Evolutionary conservation across 1,140 invertebrate genomes (phyloP), one percentile per base, ranked within the genome.

Genomic region (Eufriesea mexicana): DNA sequence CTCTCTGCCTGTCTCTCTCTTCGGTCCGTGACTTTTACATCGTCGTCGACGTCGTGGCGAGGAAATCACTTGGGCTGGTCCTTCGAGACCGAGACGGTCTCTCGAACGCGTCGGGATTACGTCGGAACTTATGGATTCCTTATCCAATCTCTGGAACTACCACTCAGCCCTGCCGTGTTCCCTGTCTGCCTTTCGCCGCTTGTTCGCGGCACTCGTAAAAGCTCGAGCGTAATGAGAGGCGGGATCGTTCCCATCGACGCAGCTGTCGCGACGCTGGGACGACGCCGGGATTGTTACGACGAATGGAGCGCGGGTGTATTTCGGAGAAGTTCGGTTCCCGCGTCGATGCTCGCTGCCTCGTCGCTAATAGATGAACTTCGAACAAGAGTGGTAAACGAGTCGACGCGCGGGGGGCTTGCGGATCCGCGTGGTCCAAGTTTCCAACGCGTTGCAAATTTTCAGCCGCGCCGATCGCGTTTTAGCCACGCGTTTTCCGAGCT

Each of bases 101-200:
- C 85, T 83, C 84, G 85, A 87, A 91, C 88, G 82, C 86, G 84
- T 79, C 83, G 85, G 84, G 89, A 91, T 92, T 90, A 91, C 91
- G 89, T 79, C 84, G 86, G 81, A 90, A 91, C 91, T 91, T 92
- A 92, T 92, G 89, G 91, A 92, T 91, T 91, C 88, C 87, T 91
- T 91, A 91, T 90, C 90, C 91, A 91, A 91, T 92, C 91, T 90
- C 86, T 83, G 87, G 83, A 89, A 90, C 82, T 88, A 90, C 86
- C 86, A 68, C 72, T 85, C 81, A 42, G 47, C 72, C 79, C 16
- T 10, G 35, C 79, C 49, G 42, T 35, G 49, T 54, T 35, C 9
- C 28, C 76, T 47, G 14, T 20, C 68, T 28, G 45, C 20, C 20
- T 51, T 18, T 12, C 67, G 14, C 8, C 67, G 59, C 42, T 47